Conservation (phyloP, 2,113 vertebrate genomes). For the Pagrus major region DNA sequence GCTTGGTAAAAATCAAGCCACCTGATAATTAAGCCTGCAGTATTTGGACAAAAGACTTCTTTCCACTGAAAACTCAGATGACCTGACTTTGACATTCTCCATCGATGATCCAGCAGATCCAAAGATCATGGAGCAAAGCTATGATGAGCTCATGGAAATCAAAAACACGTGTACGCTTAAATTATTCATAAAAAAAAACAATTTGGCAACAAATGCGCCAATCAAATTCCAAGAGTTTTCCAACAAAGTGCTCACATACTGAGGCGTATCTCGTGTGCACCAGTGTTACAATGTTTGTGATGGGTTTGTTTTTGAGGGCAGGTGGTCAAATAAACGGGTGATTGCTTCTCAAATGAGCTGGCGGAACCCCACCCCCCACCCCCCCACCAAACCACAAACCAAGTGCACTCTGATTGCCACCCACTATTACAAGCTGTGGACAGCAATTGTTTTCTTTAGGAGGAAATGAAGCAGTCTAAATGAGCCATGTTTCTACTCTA, state of each 20-base stretch:
- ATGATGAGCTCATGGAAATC: constrained; percentile 58
- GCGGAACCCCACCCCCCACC: background rate
- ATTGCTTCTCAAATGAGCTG: constrained; percentile 36
- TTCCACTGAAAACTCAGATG: constrained; percentile 36
- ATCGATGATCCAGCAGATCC: constrained; percentile 37
- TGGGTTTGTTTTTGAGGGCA: constrained; percentile 24
- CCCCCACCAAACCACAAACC: background rate
- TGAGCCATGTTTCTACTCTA: background rate
- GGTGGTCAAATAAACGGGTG: constrained; percentile 24
- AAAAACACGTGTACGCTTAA: constrained; percentile 34
- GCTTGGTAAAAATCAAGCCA: background rate
- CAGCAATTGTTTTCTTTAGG: background rate
- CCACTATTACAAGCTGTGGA: constrained; percentile 23
- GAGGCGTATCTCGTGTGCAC: background rate
- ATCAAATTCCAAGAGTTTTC: constrained; percentile 12
- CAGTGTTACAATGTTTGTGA: background rate
- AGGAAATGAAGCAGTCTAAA: background rate
- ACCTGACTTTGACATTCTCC: constrained; percentile 25
- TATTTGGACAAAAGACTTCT: constrained; percentile 13
- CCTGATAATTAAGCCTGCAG: constrained; percentile 16
- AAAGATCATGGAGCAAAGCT: constrained; percentile 13
- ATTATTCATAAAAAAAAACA: constrained; percentile 17
- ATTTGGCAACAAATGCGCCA: constrained; percentile 24
- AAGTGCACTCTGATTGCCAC: constrained; percentile 6
- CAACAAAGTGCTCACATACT: background rate